Base-by-base conservation (phyloP, 2,113 vertebrate genomes). In the Sebastes fasciatus region DNA sequence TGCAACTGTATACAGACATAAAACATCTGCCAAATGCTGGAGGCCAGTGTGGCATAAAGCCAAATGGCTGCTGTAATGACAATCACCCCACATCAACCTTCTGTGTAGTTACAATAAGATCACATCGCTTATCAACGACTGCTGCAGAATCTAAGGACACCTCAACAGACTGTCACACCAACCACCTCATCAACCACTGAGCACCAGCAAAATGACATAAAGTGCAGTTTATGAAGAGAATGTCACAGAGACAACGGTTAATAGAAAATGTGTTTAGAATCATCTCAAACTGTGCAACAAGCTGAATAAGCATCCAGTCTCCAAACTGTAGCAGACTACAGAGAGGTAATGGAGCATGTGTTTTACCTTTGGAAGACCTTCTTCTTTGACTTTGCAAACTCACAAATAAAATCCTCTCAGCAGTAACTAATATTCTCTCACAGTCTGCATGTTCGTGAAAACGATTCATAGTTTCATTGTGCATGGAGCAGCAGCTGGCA, bases 291-390 rank as follows among this genome's bases (percentile, higher is more conserved):
- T 65, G n/a, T 12, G 49, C 48, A 43, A 54, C 60, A 54, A 17
- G 5, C 21, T 26, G 51, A 57, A 26, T 3, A 46, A 65, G 19
- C 42, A 26, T 12, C 4, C 26, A 43, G 4, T 10, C 16, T 34
- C 0, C 1, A 34, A 11, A 23, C 12, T 34, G 14, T 6, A 64
- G 21, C 61, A 51, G 45, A 40, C 19, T 6, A 8, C 11, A 21
- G 19, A 51, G 4, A 13, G 6, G 14, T 14, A 21, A 34, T 1
- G 16, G 2, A 21, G 13, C 1, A 13, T 4, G 34, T n/a, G 14
- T 40, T 40, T 57, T 82, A 76, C 73, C 57, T 82, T 75, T n/a
- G 2, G 6, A 55, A 6, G 64, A 63, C 8, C 21, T 63, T 63
- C 23, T 49, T 57, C 48, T 74, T 43, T 74, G 23, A 73, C 61